A percentile compares a stretch with the other conserved stretches of the same genome.
These are phyloP conservation scores for Poeciliopsis paucimaculata DNA, from an alignment of 2,797 vertebrate species.

Conservation along the genomic window DNA sequence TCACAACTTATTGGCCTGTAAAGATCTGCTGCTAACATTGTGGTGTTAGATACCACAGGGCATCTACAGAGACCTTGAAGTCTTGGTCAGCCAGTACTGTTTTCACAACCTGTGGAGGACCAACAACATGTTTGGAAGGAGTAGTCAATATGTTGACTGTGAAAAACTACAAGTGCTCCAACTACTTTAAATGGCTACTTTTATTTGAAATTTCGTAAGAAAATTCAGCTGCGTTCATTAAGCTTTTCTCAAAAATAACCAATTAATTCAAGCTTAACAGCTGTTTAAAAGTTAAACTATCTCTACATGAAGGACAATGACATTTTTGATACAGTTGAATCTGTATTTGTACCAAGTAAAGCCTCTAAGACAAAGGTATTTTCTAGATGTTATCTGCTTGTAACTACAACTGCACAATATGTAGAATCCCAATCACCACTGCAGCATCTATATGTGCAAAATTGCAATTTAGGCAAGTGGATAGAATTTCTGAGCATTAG, in stretches of 20 bases:
- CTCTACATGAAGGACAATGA: not conserved
- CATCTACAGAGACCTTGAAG: conserved; percentile 17
- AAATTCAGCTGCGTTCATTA: not conserved
- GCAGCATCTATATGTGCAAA: not conserved
- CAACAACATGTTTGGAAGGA: conserved; percentile 4
- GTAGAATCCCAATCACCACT: not conserved
- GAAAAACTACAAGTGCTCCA: conserved; percentile 15
- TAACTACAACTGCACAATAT: not conserved
- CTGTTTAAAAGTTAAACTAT: not conserved
- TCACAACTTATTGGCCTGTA: conserved; percentile 5
- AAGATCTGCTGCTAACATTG: conserved; percentile 16
- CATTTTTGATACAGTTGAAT: not conserved
- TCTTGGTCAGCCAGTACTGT: conserved; percentile 9
- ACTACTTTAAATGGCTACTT: conserved; percentile 9
- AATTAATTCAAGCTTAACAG: not conserved
- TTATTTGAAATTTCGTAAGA: not conserved
- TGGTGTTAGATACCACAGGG: conserved; percentile 41
- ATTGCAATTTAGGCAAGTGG: not conserved
- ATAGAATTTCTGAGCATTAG: not conserved
- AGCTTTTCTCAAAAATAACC: not conserved
- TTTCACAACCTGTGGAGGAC: conserved; percentile 2
- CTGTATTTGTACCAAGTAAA: not conserved
- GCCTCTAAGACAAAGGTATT: not conserved
- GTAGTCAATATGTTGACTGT: conserved; percentile 6
- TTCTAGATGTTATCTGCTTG: not conserved